phyloP scores from a whole-genome alignment of 2,113 vertebrate species.

The Pollachius pollachius region DNA sequence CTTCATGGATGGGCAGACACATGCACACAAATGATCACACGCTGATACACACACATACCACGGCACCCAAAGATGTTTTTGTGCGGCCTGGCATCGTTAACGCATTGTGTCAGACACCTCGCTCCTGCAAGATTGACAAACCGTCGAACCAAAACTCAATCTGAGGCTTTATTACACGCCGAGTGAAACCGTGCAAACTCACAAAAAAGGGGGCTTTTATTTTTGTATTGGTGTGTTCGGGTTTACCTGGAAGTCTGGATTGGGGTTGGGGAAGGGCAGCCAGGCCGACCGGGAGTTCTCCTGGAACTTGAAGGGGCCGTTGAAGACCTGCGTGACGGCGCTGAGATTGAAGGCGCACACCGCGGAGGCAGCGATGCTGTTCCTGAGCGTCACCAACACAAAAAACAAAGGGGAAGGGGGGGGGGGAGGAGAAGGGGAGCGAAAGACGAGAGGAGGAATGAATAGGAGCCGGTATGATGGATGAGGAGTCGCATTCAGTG shows the following conservation, averaged over 20 bases:
- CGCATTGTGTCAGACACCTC: background rate
- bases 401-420: background rate
- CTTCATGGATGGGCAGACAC: conserved; percentile 2
- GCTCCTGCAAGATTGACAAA: background rate
- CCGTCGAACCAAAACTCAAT: too few relatives aligned
- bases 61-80: background rate
- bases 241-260: conserved; percentile 94
- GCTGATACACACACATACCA: conserved; percentile 14
- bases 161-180: too few relatives aligned
- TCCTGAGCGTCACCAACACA: conserved; percentile 71
- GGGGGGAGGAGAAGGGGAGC: background rate
- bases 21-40: conserved; percentile 22
- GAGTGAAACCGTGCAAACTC: too few relatives aligned
- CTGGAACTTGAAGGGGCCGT: conserved; percentile 95
- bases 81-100: conserved; percentile 12
- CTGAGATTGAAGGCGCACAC: conserved; percentile 97
- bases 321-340: conserved; percentile 89
- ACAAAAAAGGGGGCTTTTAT: too few relatives aligned
- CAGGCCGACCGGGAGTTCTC: conserved; percentile 95
- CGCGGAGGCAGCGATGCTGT: conserved; percentile 94
- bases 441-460: background rate
- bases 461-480: conserved; percentile 2
- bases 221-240: too few relatives aligned
- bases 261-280: conserved; percentile 95
- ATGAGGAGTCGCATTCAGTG: conserved; percentile 15